Evolutionary conservation across 1,140 invertebrate species (phyloP).

Genomic region (Drosophila rufa): DNA sequence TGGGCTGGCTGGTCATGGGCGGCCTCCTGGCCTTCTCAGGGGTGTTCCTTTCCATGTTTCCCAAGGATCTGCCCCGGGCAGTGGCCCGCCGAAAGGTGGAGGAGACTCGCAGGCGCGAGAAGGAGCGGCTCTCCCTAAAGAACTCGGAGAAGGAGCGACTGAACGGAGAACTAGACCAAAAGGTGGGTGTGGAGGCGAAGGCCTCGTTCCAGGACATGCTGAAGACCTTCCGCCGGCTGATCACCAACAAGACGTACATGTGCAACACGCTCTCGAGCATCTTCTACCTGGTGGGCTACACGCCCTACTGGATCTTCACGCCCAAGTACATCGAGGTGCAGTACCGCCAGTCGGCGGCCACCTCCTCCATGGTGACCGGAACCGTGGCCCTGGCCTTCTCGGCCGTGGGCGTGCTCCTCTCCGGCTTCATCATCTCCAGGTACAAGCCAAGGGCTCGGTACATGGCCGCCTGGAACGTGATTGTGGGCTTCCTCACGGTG

Average conservation of each 20-base stretch:
- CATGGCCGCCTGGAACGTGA: slow-evolving; percentile 90
- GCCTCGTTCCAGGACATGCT: slow-evolving; percentile 87
- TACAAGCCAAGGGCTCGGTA: slow-evolving; percentile 89
- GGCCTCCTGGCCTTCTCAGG: slow-evolving; percentile 88
- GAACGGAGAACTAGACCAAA: slow-evolving; percentile 54
- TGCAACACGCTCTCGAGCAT: slow-evolving; percentile 89
- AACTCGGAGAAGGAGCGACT: slow-evolving; percentile 60
- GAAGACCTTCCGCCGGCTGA: slow-evolving; percentile 87
- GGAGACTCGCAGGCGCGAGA: slow-evolving; percentile 65
- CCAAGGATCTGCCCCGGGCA: slow-evolving; percentile 88
- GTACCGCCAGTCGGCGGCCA: slow-evolving; percentile 90
- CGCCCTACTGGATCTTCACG: slow-evolving; percentile 91
- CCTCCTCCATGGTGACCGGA: slow-evolving; percentile 88
- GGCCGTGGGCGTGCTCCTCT: slow-evolving; percentile 89
- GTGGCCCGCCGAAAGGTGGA: slow-evolving; percentile 86
- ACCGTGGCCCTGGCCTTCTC: slow-evolving; percentile 90
- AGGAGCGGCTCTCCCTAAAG: slow-evolving; percentile 43
- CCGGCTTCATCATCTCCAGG: slow-evolving; percentile 89
- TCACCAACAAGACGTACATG: slow-evolving; percentile 89
- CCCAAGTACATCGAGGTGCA: slow-evolving; percentile 92
- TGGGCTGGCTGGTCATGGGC: slow-evolving; percentile 91
- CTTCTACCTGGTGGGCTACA: slow-evolving; percentile 90
- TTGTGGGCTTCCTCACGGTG: slow-evolving; percentile 88
- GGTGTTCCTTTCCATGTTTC: slow-evolving; percentile 88
- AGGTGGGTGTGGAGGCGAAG: slow-evolving; percentile 49